Evolutionary conservation across 2,888 invertebrate species (phyloP), one percentile per base, ranked within the genome.

Genomic region (Homarus gammarus): DNA sequence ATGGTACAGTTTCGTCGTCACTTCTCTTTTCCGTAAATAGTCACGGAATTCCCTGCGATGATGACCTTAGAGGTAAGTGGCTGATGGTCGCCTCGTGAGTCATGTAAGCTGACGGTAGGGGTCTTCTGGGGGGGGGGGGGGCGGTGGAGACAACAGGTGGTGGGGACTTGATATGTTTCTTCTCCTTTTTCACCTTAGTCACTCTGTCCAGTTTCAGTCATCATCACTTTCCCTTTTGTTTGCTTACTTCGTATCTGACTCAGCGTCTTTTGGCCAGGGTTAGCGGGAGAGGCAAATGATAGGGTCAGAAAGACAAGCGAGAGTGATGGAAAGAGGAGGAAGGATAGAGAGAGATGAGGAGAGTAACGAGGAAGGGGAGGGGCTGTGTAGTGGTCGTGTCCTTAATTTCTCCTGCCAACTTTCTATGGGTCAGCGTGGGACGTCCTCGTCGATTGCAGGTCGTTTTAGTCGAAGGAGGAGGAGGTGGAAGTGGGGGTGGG

Each of bases 331-430:
- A 31, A 36, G 61, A 61, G 38, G 33, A n/a, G n/a, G 83, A 49
- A 70, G 49, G 72, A 38, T n/a, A 33, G 72, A 27, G 33, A 38
- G 18, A 31, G 81, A 38, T 18, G 27, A 31, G 78, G 56, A 18
- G 8, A n/a, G 31, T 0, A 56, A 38, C 51, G 22, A 31, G 22
- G 27, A 27, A 49, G 31, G 56, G 22, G 61, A 36, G n/a, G 78
- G 22, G 36, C 18, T 51, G 27, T 79, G 79, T n/a, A 64, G 38
- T 79, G 61, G 5, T 79, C 38, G 79, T 78, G 78, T 79, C 61
- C 79, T 79, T 79, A 79, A 79, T 79, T 64, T 79, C 79, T 79
- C 79, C 79, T 64, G 27, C 61, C 64, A 79, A 64, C 64, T 36
- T 79, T 79, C 64, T 56, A 79, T 79, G 79, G 79, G 79, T 79